phyloP scores from a whole-genome alignment of 2,113 vertebrate genomes.

The Mugil cephalus region DNA sequence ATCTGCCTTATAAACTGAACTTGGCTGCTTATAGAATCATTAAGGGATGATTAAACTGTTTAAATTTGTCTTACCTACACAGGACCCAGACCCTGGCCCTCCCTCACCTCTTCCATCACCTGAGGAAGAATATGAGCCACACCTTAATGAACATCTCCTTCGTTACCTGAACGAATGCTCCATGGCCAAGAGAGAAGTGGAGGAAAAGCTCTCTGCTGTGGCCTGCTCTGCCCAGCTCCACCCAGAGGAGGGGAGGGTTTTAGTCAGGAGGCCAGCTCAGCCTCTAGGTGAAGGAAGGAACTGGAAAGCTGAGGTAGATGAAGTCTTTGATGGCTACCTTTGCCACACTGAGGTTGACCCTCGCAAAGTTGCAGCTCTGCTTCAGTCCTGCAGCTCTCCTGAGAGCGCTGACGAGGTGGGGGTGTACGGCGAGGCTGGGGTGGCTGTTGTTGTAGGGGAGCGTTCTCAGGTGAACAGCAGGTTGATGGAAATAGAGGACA shows the following conservation, averaged over 20 bases:
- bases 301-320: conserved; percentile 41
- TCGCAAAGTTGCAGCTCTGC: conserved; percentile 39
- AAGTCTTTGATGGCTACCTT: conserved; percentile 1
- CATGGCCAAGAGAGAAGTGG: background rate
- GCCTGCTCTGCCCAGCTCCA: conserved; percentile 29
- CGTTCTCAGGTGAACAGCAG: conserved; percentile 4
- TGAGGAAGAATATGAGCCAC: conserved; percentile 16
- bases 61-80: background rate
- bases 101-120: background rate
- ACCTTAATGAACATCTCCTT: conserved; percentile 14
- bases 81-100: background rate
- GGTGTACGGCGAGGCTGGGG: conserved; percentile 31
- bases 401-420: conserved; percentile 34
- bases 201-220: conserved; percentile 11
- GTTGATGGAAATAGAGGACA: background rate
- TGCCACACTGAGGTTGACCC: conserved; percentile 51
- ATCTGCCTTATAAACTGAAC: no score
- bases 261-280: conserved; percentile 3
- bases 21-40: no score
- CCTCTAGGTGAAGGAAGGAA: background rate
- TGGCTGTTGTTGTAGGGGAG: conserved; percentile 57
- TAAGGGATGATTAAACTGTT: no score
- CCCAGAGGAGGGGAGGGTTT: background rate
- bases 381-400: background rate
- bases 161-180: conserved; percentile 20